Percentiles rank a stretch among this genome's conserved stretches.
These are phyloP conservation scores for Macrotrachela quadricornifera DNA, from an alignment of 1,140 invertebrate species.

Conservation along the genomic window DNA sequence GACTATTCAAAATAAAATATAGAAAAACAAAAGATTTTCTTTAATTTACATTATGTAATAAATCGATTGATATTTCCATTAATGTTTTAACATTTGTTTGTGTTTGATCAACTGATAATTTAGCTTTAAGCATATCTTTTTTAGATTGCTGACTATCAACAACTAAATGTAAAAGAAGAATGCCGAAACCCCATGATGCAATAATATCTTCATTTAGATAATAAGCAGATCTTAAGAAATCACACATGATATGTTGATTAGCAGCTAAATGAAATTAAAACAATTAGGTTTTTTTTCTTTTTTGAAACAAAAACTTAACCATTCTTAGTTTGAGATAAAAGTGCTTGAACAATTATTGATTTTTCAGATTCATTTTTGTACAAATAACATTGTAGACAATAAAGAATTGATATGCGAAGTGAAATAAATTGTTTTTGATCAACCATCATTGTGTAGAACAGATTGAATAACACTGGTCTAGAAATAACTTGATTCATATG, in stretches of 20 bases:
- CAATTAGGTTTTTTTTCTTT: no score
- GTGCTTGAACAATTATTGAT: neutral
- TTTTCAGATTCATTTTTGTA: slow-evolving; percentile 57
- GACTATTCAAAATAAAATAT: no score
- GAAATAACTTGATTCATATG: no score
- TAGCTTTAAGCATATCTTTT: slow-evolving; percentile 66
- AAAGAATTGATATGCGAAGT: slow-evolving; percentile 74
- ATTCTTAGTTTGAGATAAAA: slow-evolving; percentile 15
- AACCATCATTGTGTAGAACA: slow-evolving; percentile 90
- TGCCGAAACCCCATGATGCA: slow-evolving; percentile 90
- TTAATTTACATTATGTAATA: no score
- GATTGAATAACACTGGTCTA: slow-evolving; percentile 67
- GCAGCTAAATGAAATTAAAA: no score
- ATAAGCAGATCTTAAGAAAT: neutral
- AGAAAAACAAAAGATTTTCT: no score
- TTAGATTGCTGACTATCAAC: slow-evolving; percentile 67
- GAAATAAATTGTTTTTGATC: slow-evolving; percentile 87
- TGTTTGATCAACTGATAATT: slow-evolving; percentile 40
- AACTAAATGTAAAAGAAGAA: slow-evolving; percentile 69
- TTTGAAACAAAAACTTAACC: neutral
- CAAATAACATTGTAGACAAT: slow-evolving; percentile 86
- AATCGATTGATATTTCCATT: no score
- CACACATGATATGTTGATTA: no score
- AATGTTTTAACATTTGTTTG: no score
- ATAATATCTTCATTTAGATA: slow-evolving; percentile 42